Conservation (phyloP, 2,797 vertebrate species). For the Trachurus trachurus region DNA sequence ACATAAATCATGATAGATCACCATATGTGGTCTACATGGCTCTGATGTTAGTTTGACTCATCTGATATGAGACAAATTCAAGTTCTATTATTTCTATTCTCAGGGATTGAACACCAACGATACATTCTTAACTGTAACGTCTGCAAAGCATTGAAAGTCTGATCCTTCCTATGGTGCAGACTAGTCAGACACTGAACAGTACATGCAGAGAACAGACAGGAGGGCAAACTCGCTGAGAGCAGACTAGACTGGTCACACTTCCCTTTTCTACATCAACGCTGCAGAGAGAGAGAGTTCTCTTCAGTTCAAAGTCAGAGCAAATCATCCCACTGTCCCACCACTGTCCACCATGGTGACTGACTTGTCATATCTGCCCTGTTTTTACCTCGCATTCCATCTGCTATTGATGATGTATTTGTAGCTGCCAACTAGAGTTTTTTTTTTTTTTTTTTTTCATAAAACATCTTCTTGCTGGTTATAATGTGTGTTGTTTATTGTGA, state of each 20-base stretch:
- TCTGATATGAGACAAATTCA: background rate
- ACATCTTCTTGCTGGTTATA: too few relatives aligned
- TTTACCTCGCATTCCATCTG: too few relatives aligned
- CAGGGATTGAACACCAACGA: background rate
- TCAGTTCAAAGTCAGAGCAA: background rate
- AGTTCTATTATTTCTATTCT: background rate
- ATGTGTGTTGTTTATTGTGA: too few relatives aligned
- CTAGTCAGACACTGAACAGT: background rate
- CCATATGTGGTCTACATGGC: background rate
- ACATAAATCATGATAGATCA: background rate
- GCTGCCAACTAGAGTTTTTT: too few relatives aligned
- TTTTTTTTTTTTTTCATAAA: too few relatives aligned
- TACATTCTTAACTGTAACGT: background rate
- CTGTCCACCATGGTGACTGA: background rate
- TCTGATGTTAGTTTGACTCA: background rate
- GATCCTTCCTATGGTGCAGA: background rate
- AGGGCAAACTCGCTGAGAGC: background rate
- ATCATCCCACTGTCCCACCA: background rate
- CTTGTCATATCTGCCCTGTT: too few relatives aligned
- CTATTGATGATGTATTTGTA: too few relatives aligned
- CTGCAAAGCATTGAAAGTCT: background rate
- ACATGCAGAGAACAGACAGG: slow-evolving; percentile 16
- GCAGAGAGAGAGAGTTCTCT: background rate
- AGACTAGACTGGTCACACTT: slow-evolving; percentile 31
- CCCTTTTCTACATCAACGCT: slow-evolving; percentile 21